These are phyloP conservation scores for Tyrophagus putrescentiae DNA, from an alignment of 1,140 invertebrate genomes.

Conservation along the genomic window DNA sequence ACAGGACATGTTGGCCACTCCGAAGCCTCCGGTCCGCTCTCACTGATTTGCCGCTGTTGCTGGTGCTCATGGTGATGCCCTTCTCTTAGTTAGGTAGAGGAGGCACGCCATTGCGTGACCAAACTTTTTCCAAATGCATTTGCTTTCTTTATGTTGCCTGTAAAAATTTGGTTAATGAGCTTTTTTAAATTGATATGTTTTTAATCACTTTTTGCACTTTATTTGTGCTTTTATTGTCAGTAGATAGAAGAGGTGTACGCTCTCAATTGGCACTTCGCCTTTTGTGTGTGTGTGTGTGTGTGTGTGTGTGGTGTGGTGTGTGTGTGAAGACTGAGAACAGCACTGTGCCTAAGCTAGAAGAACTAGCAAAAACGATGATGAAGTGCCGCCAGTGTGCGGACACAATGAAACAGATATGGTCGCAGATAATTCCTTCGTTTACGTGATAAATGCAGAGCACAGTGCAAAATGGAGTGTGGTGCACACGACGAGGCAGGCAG, in stretches of 20 bases:
- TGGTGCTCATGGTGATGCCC: too few relatives aligned
- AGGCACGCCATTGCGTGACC: conserved; percentile 12
- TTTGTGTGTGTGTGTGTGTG: neutral
- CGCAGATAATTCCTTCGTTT: neutral
- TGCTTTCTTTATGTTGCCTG: neutral
- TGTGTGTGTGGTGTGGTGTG: neutral
- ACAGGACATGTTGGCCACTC: too few relatives aligned
- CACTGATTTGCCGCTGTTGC: too few relatives aligned
- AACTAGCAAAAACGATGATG: neutral
- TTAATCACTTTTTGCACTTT: conserved; percentile 8
- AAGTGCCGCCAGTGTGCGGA: neutral
- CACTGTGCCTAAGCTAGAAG: too few relatives aligned
- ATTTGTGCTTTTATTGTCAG: neutral
- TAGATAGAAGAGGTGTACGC: neutral
- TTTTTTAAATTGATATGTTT: conserved; percentile 16
- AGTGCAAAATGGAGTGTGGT: too few relatives aligned
- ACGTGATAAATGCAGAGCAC: neutral
- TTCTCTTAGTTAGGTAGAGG: too few relatives aligned
- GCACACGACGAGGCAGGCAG: too few relatives aligned
- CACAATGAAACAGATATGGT: neutral
- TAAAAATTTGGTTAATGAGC: conserved; percentile 8
- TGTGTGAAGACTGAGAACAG: neutral
- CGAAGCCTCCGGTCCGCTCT: too few relatives aligned
- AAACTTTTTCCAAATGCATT: neutral
- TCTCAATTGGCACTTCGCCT: neutral